Evolutionary conservation across 2,113 vertebrate species (phyloP), one percentile per base, ranked within the genome.

Genomic region (Alligator sinensis): DNA sequence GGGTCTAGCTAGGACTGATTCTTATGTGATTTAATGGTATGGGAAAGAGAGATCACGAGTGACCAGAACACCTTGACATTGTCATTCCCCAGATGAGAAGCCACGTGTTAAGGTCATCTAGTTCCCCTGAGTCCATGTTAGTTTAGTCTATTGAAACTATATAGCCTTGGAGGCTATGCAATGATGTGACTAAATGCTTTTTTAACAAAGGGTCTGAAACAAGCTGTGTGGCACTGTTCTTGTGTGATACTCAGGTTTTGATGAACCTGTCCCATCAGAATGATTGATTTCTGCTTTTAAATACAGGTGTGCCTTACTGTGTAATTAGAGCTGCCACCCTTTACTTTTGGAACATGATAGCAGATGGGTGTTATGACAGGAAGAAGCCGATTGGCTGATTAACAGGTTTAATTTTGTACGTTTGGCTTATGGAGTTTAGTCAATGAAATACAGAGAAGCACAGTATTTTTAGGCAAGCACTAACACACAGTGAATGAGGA

Each of bases 191-290:
- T 70, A 34, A 34, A 34, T 34, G n/a, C n/a, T 38, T 13, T 13
- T 38, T 72, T 58, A 60, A 47, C 24, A 77, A 15, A 72, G 9
- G 27, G 24, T 55, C 60, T 59, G 28, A 25, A 15, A 5, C 66
- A 5, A 55, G 22, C 9, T 17, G 14, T 38, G 14, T n/a, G 12
- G 10, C 60, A 27, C 4, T 59, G 75, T 77, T 70, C 27, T 61
- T 87, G 9, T 66, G 11, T 4, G 34, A 61, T 24, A 82, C 3
- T 16, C 25, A 11, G n/a, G 59, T 79, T 66, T 82, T 34, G 11
- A 25, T 3, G 2, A 60, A 9, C 9, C 8, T 0, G 1, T 74
- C 38, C 6, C 17, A 19, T 15, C 14, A 58, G 47, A n/a, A 55
- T 62, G 47, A n/a, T 13, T 0, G 0, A 21, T 11, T 66, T 2